Evolutionary conservation across 2,888 invertebrate species (phyloP).

Genomic region (Volucella inflata): DNA sequence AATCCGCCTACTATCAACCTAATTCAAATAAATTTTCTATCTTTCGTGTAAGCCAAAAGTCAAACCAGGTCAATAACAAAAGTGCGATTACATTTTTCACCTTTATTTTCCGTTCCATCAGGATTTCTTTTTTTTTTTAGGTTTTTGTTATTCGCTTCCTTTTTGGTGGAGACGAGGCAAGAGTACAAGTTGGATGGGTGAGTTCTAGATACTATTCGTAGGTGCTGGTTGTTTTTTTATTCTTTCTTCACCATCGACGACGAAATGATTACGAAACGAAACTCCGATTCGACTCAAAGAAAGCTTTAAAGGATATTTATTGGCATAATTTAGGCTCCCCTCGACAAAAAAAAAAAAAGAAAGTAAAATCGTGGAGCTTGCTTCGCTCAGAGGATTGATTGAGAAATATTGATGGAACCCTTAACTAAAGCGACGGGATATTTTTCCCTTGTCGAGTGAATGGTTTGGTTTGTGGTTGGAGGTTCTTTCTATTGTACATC

Average conservation of each 20-base stretch:
- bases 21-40: conserved; percentile 37
- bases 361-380: conserved; percentile 34
- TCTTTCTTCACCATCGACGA: no score
- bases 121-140: not conserved
- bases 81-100: conserved; percentile 61
- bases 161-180: no score
- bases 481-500: not conserved
- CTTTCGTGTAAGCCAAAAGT: conserved; percentile 40
- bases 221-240: no score
- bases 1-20: not conserved
- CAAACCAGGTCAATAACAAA: conserved; percentile 60
- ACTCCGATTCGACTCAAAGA: conserved; percentile 33
- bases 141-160: not conserved
- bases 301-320: conserved; percentile 60
- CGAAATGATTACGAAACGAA: conserved; percentile 41
- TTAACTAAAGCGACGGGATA: conserved; percentile 46
- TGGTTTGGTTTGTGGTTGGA: conserved; percentile 1
- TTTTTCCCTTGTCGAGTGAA: conserved; percentile 33
- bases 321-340: conserved; percentile 58
- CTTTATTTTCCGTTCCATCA: conserved; percentile 35
- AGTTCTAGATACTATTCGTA: no score
- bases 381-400: conserved; percentile 46
- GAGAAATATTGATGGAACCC: conserved; percentile 55
- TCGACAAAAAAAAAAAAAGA: not conserved
- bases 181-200: no score